Evolutionary conservation across 2,888 invertebrate species (phyloP).

Genomic region (Lasioglossum marginatum): DNA sequence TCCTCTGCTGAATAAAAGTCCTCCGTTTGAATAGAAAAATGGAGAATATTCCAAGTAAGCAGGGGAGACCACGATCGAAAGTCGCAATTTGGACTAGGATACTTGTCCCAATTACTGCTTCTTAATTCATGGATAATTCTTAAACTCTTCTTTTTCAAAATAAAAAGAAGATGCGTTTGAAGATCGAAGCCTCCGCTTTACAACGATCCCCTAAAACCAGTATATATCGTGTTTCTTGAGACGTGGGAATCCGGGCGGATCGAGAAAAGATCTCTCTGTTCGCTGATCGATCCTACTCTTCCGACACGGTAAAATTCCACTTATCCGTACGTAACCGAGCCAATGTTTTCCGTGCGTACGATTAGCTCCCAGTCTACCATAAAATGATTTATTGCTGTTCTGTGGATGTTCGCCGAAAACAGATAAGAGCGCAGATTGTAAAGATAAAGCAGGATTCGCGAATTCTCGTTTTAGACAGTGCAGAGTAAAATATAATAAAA

Average conservation of each 20-base stretch:
- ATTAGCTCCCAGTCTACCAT: slow-evolving; percentile 17
- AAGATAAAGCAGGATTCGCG: slow-evolving; percentile 55
- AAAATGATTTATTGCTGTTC: slow-evolving; percentile 61
- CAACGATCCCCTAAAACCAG: no score
- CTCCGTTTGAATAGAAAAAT: neutral
- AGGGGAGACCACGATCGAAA: neutral
- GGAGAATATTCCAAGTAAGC: neutral
- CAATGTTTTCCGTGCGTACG: neutral
- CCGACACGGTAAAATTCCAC: slow-evolving; percentile 4
- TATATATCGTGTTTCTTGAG: no score
- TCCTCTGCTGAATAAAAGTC: neutral
- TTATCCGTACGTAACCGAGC: neutral
- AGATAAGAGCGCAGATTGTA: slow-evolving; percentile 61
- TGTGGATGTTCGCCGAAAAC: slow-evolving; percentile 34
- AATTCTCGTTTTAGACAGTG: neutral
- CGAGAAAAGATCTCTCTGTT: neutral
- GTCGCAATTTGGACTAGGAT: no score
- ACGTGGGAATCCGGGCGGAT: neutral
- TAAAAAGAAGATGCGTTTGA: neutral
- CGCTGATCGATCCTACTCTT: neutral
- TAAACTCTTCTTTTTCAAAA: no score
- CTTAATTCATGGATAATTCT: neutral
- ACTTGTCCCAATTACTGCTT: no score
- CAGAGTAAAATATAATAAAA: neutral
- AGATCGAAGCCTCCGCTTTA: neutral